These are phyloP conservation scores for Cerastis rubricosa DNA, from an alignment of 2,888 invertebrate genomes.

Conservation along the genomic window DNA sequence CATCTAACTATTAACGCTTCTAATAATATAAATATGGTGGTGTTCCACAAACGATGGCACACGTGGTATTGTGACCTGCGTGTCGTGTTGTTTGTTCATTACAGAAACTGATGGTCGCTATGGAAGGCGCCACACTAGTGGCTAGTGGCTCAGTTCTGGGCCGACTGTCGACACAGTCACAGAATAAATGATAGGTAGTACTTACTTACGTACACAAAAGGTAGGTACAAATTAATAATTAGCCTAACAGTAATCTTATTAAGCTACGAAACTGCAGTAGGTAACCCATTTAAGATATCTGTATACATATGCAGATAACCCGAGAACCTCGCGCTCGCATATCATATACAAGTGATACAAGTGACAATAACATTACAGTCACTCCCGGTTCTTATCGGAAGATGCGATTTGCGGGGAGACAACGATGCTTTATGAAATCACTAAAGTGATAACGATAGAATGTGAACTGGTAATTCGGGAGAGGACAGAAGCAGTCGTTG, in stretches of 20 bases:
- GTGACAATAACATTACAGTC: conserved; percentile 18
- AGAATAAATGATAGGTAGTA: no score
- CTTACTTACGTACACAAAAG: no score
- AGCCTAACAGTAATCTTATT: neutral
- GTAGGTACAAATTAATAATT: no score
- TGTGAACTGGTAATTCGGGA: conserved; percentile 21
- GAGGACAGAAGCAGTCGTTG: conserved; percentile 23
- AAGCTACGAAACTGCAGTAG: neutral
- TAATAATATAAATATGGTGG: no score
- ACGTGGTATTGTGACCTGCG: no score
- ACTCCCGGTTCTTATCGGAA: conserved; percentile 19
- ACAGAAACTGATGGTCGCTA: no score
- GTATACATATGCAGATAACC: conserved; percentile 27
- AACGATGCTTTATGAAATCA: conserved; percentile 46
- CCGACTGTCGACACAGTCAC: no score
- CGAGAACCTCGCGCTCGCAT: conserved; percentile 14
- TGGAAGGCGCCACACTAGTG: no score
- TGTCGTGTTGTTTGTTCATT: no score
- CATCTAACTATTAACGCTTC: neutral
- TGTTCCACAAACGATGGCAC: no score
- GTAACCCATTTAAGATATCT: conserved; percentile 15
- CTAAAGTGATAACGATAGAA: conserved; percentile 40
- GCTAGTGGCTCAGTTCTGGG: no score
- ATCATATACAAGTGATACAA: neutral
- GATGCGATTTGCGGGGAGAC: conserved; percentile 36